Percentiles rank a stretch among this genome's conserved stretches.
These are phyloP conservation scores for Catocala nupta DNA, from an alignment of 2,888 invertebrate species.

Conservation along the genomic window DNA sequence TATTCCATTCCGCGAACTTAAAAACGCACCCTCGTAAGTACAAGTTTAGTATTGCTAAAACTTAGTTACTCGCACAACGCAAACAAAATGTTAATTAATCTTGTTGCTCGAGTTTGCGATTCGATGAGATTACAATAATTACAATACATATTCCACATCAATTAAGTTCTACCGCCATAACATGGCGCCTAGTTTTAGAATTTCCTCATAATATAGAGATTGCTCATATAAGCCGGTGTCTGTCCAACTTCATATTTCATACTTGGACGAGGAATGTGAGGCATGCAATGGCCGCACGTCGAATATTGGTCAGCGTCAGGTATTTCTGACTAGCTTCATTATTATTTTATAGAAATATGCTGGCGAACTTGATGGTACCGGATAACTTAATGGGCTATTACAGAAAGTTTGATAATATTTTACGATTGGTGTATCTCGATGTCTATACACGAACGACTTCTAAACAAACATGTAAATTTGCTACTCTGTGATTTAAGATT, in stretches of 20 bases:
- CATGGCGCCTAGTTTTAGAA: constrained; percentile 61
- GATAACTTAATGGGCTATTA: constrained; percentile 34
- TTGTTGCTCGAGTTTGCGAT: neutral
- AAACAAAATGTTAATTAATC: no score
- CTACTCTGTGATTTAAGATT: constrained; percentile 26
- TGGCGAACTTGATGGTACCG: constrained; percentile 44
- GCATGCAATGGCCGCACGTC: constrained; percentile 65
- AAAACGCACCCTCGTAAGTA: no score
- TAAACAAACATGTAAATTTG: constrained; percentile 30
- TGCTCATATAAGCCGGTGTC: constrained; percentile 59
- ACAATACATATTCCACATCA: neutral
- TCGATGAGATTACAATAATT: neutral
- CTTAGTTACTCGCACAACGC: no score
- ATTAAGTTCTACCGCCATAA: constrained; percentile 14
- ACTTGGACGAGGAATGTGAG: constrained; percentile 66
- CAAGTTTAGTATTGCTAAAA: no score
- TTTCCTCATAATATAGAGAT: constrained; percentile 59
- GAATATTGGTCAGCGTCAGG: constrained; percentile 70
- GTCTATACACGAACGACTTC: constrained; percentile 28
- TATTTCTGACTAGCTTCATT: constrained; percentile 74
- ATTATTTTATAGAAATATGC: constrained; percentile 70
- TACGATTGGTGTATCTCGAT: constrained; percentile 27
- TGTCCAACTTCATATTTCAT: constrained; percentile 75
- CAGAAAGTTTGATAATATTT: constrained; percentile 47
- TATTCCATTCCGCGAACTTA: no score